Conservation (phyloP, 2,888 invertebrate species). For the Amphipyra tragopoginis region DNA sequence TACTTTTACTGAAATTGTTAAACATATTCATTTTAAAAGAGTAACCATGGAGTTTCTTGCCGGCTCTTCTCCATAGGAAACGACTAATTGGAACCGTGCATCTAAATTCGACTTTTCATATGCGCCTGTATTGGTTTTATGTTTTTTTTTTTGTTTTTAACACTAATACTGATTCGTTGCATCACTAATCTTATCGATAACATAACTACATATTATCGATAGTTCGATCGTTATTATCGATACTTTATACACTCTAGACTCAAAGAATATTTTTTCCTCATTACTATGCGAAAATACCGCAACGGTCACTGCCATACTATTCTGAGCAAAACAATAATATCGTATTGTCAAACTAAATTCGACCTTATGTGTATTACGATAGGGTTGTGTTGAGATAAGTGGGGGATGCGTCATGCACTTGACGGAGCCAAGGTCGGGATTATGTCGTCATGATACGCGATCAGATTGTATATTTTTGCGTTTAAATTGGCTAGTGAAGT, state of each 20-base stretch:
- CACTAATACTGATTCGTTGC: no score
- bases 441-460: constrained; percentile 45
- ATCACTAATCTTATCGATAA: constrained; percentile 3
- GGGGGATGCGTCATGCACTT: constrained; percentile 53
- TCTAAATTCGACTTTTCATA: no score
- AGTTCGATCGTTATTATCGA: no score
- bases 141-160: background rate
- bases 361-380: background rate
- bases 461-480: constrained; percentile 17
- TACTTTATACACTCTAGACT: constrained; percentile 21
- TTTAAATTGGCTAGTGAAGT: background rate
- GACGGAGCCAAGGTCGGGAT: constrained; percentile 54
- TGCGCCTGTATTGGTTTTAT: no score
- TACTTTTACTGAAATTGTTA: no score
- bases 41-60: no score
- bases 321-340: constrained; percentile 38
- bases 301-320: constrained; percentile 53
- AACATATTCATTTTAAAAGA: no score
- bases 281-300: constrained; percentile 56
- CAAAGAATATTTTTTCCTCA: constrained; percentile 36
- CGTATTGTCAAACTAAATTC: constrained; percentile 5
- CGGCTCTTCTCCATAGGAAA: no score
- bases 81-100: no score
- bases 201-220: constrained; percentile 8
- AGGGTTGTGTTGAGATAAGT: constrained; percentile 14